A percentile compares a stretch with the other conserved stretches of the same genome.
Conservation (phyloP, 2,113 vertebrate genomes). For the Dissostichus mawsoni region DNA sequence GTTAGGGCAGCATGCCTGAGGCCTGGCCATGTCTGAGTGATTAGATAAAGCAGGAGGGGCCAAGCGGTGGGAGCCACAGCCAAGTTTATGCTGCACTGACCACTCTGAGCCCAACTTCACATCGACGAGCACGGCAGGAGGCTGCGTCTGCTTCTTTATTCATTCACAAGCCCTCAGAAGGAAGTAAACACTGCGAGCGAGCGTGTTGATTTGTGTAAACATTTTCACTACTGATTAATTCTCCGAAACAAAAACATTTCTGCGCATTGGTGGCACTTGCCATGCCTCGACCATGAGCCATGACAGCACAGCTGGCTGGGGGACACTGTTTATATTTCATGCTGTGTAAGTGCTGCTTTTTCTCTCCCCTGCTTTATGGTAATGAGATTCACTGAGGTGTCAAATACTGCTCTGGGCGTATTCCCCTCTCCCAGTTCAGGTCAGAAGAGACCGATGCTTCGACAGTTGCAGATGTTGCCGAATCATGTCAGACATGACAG, state of each 20-base stretch:
- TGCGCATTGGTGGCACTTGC: constrained; percentile 35
- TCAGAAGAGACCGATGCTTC: constrained; percentile 68
- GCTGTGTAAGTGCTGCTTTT: constrained; percentile 68
- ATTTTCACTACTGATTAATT: constrained; percentile 31
- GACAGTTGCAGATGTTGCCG: constrained; percentile 61
- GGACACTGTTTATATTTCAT: constrained; percentile 69
- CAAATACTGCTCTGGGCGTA: constrained; percentile 72
- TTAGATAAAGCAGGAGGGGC: constrained; percentile 80
- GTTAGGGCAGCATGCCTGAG: constrained; percentile 74
- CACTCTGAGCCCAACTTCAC: constrained; percentile 37
- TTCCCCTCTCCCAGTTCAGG: constrained; percentile 67
- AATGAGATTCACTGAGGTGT: constrained; percentile 78
- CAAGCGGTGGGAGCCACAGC: constrained; percentile 65
- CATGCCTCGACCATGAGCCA: constrained; percentile 26
- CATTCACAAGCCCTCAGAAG: constrained; percentile 32
- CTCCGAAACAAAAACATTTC: constrained; percentile 35
- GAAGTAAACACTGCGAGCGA: constrained; percentile 24
- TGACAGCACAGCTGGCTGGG: constrained; percentile 57
- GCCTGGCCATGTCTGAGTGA: constrained; percentile 79
- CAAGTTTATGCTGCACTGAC: constrained; percentile 67
- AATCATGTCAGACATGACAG: constrained; percentile 68
- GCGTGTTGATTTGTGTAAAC: constrained; percentile 40
- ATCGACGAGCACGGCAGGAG: constrained; percentile 20
- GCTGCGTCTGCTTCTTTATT: constrained; percentile 35
- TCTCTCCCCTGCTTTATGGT: constrained; percentile 65